Evolutionary conservation across 2,113 vertebrate genomes (phyloP), one percentile per base, ranked within the genome.

Genomic region (Ascaphus truei): DNA sequence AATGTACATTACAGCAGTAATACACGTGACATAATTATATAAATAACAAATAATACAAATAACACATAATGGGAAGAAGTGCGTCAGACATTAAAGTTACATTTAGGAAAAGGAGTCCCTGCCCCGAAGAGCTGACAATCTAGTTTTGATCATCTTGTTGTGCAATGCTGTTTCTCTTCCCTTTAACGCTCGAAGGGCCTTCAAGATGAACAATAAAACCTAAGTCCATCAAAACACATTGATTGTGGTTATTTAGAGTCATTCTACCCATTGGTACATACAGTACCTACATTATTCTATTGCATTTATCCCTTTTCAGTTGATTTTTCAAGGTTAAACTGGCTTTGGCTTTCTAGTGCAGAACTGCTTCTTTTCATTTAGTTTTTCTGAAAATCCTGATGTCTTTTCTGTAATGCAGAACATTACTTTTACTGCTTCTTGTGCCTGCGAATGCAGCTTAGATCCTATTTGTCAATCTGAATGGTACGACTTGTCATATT

Each of bases 251-350:
- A 51, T 52, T 69, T 52, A 31, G 34, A 61, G 67, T 52, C 31
- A 60, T 61, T 61, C 41, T 61, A 61, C 27, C 33, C 31, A 20
- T 26, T 58, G 52, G 58, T 55, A 57, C 39, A 27, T 57, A 68
- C 37, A 58, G 26, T 68, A 58, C 30, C 39, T 58, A 68, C 37
- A 58, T 36, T 68, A 58, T 25, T 29, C 48, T 34, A 69, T 45
- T 50, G 66, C 33, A 43, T 51, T 48, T 31, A 39, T 68, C 29
- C 12, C 4, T 59, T 59, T 60, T 60, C 18, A 3, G 8, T 45
- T 60, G 67, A 60, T 25, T 61, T 61, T 52, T 52, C 45, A 71
- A 71, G 67, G 67, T 71, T 52, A 52, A 36, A 20, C 45, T 31
- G 23, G 31, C 33, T 52, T 60, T 52, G 33, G 45, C 30, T 50